These are phyloP conservation scores for Catharus ustulatus DNA, from an alignment of 2,797 vertebrate species.

Conservation along the genomic window DNA sequence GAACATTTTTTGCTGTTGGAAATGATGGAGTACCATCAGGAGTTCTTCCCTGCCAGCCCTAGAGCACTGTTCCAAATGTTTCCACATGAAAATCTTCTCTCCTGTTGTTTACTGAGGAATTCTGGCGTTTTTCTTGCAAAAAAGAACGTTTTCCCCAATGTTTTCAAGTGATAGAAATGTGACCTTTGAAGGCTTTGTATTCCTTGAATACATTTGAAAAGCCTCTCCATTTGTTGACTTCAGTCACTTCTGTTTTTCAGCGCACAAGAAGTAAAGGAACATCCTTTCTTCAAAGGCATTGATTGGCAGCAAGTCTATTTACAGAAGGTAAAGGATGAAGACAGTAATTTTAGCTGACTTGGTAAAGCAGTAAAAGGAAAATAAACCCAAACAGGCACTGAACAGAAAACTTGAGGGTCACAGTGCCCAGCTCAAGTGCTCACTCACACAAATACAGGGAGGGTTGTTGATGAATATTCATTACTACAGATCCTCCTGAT, in stretches of 20 bases:
- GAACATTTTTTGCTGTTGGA: neutral
- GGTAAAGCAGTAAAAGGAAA: neutral
- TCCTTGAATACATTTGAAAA: neutral
- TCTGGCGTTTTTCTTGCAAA: neutral
- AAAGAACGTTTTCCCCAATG: neutral
- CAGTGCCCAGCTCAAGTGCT: neutral
- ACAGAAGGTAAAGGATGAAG: slow-evolving; percentile 86
- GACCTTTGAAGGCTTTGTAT: neutral
- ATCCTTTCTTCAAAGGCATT: slow-evolving; percentile 92
- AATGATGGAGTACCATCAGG: neutral
- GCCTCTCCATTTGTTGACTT: neutral
- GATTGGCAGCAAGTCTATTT: slow-evolving; percentile 98
- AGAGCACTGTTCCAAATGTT: neutral
- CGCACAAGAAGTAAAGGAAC: slow-evolving; percentile 92
- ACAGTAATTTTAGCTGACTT: neutral
- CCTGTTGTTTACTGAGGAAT: neutral
- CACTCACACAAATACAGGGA: rapidly evolving
- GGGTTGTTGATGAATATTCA: neutral
- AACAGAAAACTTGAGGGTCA: neutral
- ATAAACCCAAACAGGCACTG: neutral
- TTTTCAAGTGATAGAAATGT: neutral
- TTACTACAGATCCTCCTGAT: neutral
- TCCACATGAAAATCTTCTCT: neutral
- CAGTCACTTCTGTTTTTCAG: slow-evolving; percentile 70
- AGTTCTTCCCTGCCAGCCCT: neutral